Base-by-base conservation (phyloP, 2,888 invertebrate species). In the Microctonus aethiopoides region DNA sequence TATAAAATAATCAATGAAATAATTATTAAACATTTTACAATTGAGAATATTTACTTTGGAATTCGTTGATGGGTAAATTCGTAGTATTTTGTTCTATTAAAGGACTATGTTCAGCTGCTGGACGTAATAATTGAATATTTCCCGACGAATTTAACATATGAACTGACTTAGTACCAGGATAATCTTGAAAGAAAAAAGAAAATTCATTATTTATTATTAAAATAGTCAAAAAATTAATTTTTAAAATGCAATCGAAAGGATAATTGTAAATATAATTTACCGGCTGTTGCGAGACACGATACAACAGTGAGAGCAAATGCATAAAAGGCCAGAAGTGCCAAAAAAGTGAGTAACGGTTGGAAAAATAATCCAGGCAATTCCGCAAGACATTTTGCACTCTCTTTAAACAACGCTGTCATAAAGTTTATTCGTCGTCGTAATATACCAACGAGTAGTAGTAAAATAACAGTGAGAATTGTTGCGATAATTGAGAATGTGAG, bases 291-390 rank as follows among this genome's bases (percentile, higher is more conserved):
- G 68, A 96, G 88, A 83, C 92, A 94, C 29, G 96, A 92, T 83
- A 97, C 91, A 66, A 97, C 93, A 70, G 91, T 88, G 13, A 96
- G 89, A 97, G 97, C 98, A 87, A 95, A 95, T 72, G 92, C 87
- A 78, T 96, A 92, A 86, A 97, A 96, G 63, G 92, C 81, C 24
- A 93, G 87, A 0, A 98, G 89, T 71, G 93, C 90, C 72, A 93
- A 78, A 84, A 96, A 95, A 0, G 97, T 97, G 81, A 95, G 87
- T 13, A 95, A 85, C 0, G 95, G 95, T 81, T 97, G 97, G 52
- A 96, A 88, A 81, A 97, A 92, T 57, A 98, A 88, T 3, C 93
- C 92, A 0, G 98, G 97, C 77, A 97, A 90, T 77, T 93, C 92
- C 68, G 92, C 91, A 78, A 98, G 90, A 82, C 96, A 97, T 80